These are phyloP conservation scores for Cebidichthys violaceus DNA, from an alignment of 2,113 vertebrate genomes.

Conservation along the genomic window DNA sequence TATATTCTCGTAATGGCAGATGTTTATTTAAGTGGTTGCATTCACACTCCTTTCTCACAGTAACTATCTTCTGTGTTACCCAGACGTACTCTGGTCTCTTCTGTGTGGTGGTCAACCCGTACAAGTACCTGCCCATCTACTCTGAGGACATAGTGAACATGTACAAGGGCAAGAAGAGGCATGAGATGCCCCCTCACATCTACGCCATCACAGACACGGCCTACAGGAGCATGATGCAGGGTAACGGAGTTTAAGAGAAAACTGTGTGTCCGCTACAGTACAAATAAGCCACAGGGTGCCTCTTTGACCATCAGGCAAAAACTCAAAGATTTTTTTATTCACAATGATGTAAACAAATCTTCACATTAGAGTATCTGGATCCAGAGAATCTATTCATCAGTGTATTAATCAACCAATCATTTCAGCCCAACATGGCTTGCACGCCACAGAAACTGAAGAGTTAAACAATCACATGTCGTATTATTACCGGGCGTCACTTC, in stretches of 20 bases:
- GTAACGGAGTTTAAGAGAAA: constrained; percentile 64
- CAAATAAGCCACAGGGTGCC: not conserved
- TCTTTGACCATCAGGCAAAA: not conserved
- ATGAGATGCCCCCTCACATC: constrained; percentile 93
- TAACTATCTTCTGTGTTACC: not conserved
- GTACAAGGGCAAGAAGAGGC: constrained; percentile 94
- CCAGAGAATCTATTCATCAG: not conserved
- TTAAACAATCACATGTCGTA: not conserved
- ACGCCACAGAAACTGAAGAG: not conserved
- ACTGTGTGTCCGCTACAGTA: not conserved
- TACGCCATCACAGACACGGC: constrained; percentile 92
- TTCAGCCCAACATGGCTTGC: not conserved
- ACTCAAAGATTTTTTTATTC: not conserved
- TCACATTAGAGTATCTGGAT: not conserved
- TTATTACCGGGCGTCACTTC: not conserved
- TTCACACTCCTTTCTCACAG: not conserved
- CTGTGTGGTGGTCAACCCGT: constrained; percentile 93
- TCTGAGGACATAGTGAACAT: constrained; percentile 91
- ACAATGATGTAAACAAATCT: not conserved
- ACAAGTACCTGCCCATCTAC: constrained; percentile 93
- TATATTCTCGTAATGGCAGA: not conserved
- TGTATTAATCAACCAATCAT: not conserved
- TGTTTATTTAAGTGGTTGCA: not conserved
- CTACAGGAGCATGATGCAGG: constrained; percentile 95
- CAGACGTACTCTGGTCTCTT: constrained; percentile 94